Conservation (phyloP, 2,888 invertebrate species). For the Cheilosia grossa region DNA sequence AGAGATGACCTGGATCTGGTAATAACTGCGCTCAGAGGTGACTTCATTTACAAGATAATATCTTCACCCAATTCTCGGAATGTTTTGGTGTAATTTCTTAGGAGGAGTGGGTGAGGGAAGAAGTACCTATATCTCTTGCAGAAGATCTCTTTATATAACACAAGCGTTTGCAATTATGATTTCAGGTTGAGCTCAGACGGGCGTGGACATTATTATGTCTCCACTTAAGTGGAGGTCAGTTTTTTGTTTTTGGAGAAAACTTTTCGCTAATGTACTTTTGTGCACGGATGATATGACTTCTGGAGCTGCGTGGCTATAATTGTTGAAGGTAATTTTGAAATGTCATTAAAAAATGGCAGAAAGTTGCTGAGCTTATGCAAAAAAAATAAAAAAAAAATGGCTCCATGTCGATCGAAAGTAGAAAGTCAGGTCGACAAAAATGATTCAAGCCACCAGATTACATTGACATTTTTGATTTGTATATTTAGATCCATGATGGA, state of each 20-base stretch:
- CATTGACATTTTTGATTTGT: too few species aligned
- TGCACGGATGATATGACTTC: slow-evolving; percentile 35
- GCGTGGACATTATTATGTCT: slow-evolving; percentile 45
- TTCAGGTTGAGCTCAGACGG: slow-evolving; percentile 27
- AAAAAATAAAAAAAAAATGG: not conserved
- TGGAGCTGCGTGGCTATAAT: slow-evolving; percentile 51
- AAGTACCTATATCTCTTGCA: slow-evolving; percentile 62
- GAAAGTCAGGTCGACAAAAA: not conserved
- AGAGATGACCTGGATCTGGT: slow-evolving; percentile 68
- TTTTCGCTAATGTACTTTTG: slow-evolving; percentile 56
- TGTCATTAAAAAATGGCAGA: not conserved
- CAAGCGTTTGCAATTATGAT: slow-evolving; percentile 47
- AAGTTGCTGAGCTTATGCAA: not conserved
- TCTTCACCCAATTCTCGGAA: slow-evolving; percentile 64
- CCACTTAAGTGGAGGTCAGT: slow-evolving; percentile 42
- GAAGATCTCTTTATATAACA: slow-evolving; percentile 39
- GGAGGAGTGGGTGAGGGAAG: not conserved
- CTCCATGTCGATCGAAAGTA: not conserved
- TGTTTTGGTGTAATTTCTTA: slow-evolving; percentile 11
- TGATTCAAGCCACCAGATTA: not conserved
- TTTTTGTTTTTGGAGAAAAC: slow-evolving; percentile 17
- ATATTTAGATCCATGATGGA: too few species aligned
- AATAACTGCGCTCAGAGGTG: slow-evolving; percentile 65
- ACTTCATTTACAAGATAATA: slow-evolving; percentile 72
- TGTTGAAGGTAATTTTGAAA: slow-evolving; percentile 18